phyloP scores from a whole-genome alignment of 2,888 invertebrate species.

The Polymixis flavicincta region DNA sequence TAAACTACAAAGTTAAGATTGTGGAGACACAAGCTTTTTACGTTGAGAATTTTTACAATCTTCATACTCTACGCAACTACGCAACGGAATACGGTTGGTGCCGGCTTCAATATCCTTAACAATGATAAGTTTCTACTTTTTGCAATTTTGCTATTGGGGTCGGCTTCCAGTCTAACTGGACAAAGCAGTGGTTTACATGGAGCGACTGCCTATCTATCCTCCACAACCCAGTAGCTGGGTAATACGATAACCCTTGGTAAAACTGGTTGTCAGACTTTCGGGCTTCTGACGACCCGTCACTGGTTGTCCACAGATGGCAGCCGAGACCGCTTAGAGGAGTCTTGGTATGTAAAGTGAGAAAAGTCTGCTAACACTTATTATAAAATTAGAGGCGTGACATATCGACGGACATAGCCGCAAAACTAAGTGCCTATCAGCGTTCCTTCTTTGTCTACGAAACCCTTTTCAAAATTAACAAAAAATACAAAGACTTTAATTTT shows the following conservation, averaged over 20 bases:
- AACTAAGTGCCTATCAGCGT: neutral
- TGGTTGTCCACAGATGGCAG: too few species aligned
- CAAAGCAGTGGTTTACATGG: too few species aligned
- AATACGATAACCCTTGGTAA: too few species aligned
- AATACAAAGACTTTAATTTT: constrained; percentile 13
- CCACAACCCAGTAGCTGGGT: too few species aligned
- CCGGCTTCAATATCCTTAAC: neutral
- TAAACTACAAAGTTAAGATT: neutral
- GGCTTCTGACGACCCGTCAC: too few species aligned
- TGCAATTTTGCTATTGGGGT: too few species aligned
- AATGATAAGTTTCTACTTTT: neutral
- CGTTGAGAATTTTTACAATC: neutral
- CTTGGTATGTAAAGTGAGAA: too few species aligned
- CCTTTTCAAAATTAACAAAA: neutral
- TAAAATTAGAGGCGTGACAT: neutral
- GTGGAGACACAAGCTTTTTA: constrained; percentile 4
- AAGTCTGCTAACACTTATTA: too few species aligned
- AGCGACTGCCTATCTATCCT: too few species aligned
- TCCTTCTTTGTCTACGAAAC: neutral
- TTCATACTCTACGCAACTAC: neutral
- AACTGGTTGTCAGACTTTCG: too few species aligned
- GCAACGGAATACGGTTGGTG: neutral
- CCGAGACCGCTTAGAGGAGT: too few species aligned
- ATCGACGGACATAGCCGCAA: neutral
- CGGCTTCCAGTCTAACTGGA: too few species aligned